A percentile compares a stretch with the other conserved stretches of the same genome.
phyloP scores from a whole-genome alignment of 2,888 invertebrate genomes.

The Willowsia nigromaculata region DNA sequence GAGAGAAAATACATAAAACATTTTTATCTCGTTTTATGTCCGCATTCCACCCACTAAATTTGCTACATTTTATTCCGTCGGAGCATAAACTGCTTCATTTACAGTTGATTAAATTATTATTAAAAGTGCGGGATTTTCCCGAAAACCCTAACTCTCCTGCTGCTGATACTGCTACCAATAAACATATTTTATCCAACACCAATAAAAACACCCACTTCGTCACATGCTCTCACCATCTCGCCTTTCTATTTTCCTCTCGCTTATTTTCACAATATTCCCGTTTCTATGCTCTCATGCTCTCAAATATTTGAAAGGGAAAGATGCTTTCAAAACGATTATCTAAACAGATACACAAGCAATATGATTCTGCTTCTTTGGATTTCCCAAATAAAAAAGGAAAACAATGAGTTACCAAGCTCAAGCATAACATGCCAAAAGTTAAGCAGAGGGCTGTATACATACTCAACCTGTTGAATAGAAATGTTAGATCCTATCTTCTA shows the following conservation, averaged over 20 bases:
- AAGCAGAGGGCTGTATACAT: neutral
- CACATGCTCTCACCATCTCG: neutral
- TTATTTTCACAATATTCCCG: neutral
- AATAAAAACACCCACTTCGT: constrained; percentile 6
- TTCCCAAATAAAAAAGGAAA: no score
- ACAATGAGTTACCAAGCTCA: no score
- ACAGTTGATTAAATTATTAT: constrained; percentile 17
- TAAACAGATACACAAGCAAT: no score
- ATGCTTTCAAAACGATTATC: no score
- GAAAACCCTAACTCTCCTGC: neutral
- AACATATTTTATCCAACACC: neutral
- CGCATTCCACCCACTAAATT: constrained; percentile 13
- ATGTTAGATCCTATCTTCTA: no score
- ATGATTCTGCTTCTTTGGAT: no score
- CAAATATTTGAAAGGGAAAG: no score
- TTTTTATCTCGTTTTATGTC: neutral
- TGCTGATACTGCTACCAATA: neutral
- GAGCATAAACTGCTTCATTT: neutral
- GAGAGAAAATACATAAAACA: neutral
- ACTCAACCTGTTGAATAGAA: neutral
- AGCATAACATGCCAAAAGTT: no score
- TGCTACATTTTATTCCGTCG: neutral
- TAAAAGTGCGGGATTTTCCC: neutral
- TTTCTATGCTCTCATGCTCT: no score
- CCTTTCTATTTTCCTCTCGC: neutral